These are phyloP conservation scores for Microctonus hyperodae DNA, from an alignment of 2,888 invertebrate genomes.

Conservation along the genomic window DNA sequence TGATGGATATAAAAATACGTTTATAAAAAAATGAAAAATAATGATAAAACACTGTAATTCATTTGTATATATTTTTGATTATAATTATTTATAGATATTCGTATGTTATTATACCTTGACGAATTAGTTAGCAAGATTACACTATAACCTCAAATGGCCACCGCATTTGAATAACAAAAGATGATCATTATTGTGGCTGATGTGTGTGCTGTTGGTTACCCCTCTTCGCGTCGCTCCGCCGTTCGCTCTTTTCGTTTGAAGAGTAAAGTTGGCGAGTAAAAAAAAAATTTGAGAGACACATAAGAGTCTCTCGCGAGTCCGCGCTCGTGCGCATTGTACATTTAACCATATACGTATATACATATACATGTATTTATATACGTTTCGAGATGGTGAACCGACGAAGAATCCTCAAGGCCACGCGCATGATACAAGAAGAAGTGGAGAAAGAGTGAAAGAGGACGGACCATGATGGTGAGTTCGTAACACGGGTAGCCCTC, in stretches of 20 bases:
- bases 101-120: background rate
- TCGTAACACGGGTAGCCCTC: slow-evolving; percentile 48
- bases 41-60: slow-evolving; percentile 6
- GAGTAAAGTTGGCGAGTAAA: background rate
- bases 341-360: slow-evolving; percentile 15
- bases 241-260: background rate
- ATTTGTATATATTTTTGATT: slow-evolving; percentile 28
- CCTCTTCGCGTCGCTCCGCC: background rate
- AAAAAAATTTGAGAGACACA: background rate
- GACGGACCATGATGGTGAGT: slow-evolving; percentile 28
- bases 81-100: too few species aligned
- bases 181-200: too few species aligned
- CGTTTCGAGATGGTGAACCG: slow-evolving; percentile 14
- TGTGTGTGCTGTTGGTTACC: background rate
- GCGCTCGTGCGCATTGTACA: slow-evolving; percentile 22
- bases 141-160: background rate
- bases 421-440: slow-evolving; percentile 23
- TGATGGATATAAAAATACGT: background rate
- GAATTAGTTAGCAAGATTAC: background rate
- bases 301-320: background rate
- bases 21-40: too few species aligned
- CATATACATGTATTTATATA: slow-evolving; percentile 16
- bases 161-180: slow-evolving; percentile 13
- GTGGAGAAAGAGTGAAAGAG: slow-evolving; percentile 19
- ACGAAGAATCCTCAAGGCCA: slow-evolving; percentile 31